Base-by-base conservation (phyloP, 2,888 invertebrate genomes). In the Ectemnius continuus region DNA sequence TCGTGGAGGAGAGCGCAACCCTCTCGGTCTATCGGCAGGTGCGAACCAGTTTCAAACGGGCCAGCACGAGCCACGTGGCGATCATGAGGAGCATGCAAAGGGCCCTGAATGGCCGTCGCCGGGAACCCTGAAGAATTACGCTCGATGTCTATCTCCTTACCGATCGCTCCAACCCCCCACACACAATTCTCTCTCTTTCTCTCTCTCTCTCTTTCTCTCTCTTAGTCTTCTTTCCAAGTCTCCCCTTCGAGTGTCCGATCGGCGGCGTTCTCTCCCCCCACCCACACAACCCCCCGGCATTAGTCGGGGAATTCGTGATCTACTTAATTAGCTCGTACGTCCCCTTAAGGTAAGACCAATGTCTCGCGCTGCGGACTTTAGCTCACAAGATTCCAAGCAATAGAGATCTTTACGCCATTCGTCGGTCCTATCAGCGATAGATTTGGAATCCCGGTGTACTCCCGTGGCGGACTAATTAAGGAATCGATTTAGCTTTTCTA, bases 41-140 rank as follows among this genome's bases (percentile, higher is more conserved):
- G 80, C 82, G 84, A 79, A 82, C 78, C 72, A 84, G 85, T 75
- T 75, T 84, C 71, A 87, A 84, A 80, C 84, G 83, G 73, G 81
- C 75, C 80, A 79, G 77, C 68, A 64, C 81, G 79, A 81, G 84
- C 70, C 84, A 82, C 79, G 79, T 84, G 72, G 81, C 86, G 74
- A 79, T 88, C 62, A 83, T 86, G 79, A 85, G 84, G 73, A 86
- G 84, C 76, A 76, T 87, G 74, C 87, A 85, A 83, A 86, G 82
- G 73, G 84, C 85, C 68, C 78, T 85, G 67, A 84, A 70, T 73
- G 61, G 81, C 65, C 86, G 79, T 69, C 81, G 80, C 58, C 73
- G 76, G 58, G 84, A 75, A 65, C 81, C 78, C 48, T 82, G 61
- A 83, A 52, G 61, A 71, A 46, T 56, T 48, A 60, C 5, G 52